These are phyloP conservation scores for Acanthoscelides obtectus DNA, from an alignment of 2,888 invertebrate genomes.

Conservation along the genomic window DNA sequence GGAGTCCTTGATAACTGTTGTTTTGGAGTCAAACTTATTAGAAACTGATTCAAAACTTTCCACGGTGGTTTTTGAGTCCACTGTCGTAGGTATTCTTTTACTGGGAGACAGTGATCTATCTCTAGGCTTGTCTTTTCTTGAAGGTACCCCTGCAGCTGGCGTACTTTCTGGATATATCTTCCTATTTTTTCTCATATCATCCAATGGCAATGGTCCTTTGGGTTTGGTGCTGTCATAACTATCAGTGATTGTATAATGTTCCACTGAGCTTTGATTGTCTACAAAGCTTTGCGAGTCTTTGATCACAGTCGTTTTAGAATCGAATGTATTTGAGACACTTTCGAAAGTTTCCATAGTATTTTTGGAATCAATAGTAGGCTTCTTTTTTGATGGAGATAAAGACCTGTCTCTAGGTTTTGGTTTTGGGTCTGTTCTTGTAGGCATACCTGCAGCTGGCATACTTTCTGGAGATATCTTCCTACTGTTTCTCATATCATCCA, in stretches of 20 bases:
- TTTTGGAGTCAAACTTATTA: constrained; percentile 2
- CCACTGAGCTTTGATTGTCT: constrained; percentile 26
- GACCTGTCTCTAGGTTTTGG: constrained; percentile 30
- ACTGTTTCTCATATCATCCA: constrained; percentile 2
- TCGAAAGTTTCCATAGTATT: constrained; percentile 5
- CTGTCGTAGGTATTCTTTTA: not conserved
- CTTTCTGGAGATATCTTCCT: constrained; percentile 6
- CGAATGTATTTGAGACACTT: constrained; percentile 21
- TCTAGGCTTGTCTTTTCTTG: constrained; percentile 7
- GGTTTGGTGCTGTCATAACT: not conserved
- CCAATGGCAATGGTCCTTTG: constrained; percentile 3
- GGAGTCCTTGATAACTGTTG: not conserved
- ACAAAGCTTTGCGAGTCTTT: constrained; percentile 32
- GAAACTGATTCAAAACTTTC: not conserved
- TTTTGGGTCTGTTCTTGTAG: constrained; percentile 1
- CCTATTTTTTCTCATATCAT: constrained; percentile 6
- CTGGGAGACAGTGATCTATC: not conserved
- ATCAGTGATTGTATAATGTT: constrained; percentile 24
- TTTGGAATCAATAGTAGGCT: not conserved
- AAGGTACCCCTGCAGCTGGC: constrained; percentile 20
- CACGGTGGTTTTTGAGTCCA: not conserved
- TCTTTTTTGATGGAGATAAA: constrained; percentile 4
- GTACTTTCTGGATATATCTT: constrained; percentile 13
- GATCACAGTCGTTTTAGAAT: constrained; percentile 30
- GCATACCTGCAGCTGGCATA: constrained; percentile 11